phyloP scores from a whole-genome alignment of 1,140 invertebrate genomes.

The Choristoneura fumiferana region DNA sequence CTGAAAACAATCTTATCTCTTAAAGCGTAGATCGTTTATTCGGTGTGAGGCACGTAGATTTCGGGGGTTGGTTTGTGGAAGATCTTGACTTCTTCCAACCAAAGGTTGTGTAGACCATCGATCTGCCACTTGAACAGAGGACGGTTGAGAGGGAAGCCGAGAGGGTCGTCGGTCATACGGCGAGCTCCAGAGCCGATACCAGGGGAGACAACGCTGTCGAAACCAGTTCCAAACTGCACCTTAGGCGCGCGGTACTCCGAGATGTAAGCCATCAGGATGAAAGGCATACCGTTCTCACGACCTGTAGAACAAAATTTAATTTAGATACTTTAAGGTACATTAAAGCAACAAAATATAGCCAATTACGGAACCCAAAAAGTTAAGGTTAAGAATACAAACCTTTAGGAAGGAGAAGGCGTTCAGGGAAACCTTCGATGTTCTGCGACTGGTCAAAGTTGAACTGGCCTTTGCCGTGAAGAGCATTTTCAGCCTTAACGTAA shows the following conservation, averaged over 20 bases:
- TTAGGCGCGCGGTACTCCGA: conserved; percentile 64
- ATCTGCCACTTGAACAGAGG: conserved; percentile 78
- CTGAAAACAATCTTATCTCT: too few species aligned
- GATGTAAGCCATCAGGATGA: conserved; percentile 82
- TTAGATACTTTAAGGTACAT: background rate
- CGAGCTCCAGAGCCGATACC: conserved; percentile 66
- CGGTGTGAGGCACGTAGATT: conserved; percentile 32
- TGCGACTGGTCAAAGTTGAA: conserved; percentile 42
- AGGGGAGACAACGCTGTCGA: conserved; percentile 34
- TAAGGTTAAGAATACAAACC: conserved; percentile 54
- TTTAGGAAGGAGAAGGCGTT: conserved; percentile 82
- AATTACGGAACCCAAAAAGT: too few species aligned
- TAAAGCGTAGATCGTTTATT: conserved; percentile 12
- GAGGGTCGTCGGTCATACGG: conserved; percentile 66
- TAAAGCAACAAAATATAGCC: too few species aligned
- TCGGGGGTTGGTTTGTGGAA: conserved; percentile 81
- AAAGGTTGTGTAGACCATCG: conserved; percentile 79
- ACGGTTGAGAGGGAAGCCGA: conserved; percentile 84
- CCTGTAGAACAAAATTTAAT: conserved; percentile 36
- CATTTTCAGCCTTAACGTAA: conserved; percentile 62
- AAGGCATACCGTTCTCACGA: conserved; percentile 80
- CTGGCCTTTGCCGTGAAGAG: conserved; percentile 54
- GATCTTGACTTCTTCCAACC: conserved; percentile 80
- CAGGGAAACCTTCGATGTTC: conserved; percentile 79
- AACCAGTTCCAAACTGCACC: conserved; percentile 34